Base-by-base conservation (phyloP, 2,888 invertebrate genomes). In the Bombylius major region DNA sequence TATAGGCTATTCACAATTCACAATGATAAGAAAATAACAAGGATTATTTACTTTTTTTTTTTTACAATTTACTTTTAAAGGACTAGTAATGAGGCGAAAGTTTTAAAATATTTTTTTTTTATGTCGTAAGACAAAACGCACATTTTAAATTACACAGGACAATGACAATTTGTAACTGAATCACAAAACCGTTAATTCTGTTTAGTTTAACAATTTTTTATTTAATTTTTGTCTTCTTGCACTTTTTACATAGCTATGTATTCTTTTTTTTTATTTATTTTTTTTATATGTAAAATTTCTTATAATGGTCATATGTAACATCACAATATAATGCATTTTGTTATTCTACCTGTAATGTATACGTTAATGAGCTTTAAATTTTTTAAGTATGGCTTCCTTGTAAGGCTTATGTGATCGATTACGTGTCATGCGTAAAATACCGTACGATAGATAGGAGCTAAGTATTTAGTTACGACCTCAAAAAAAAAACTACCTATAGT, bases 361-460 rank as follows among this genome's bases (percentile, higher is more conserved):
- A 53, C 56, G 48, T 56, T 60, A 60, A 60, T 55, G 45, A 56
- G 59, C 56, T 60, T 60, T 60, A 54, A 13, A 42, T 45, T 50
- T 53, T 53, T 54, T 36, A 50, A 47, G 51, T 57, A 54, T 46
- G 59, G 59, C 58, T 59, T 59, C 59, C 11, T 46, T 33, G 51
- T 54, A 51, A 53, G 58, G 59, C 56, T 60, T 60, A 58, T 55
- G 55, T 53, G 59, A 60, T 60, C 59, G 56, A 60, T 60, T 58
- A 60, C 59, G 53, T 60, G 55, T 47, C 58, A 55, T 58, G 59
- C 57, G 57, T 55, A 44, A 56, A 56, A 53, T 49, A n/a, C n/a
- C 39, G 51, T 42, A 42, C 23, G 6, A 46, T 23, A 23, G 23
- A 23, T 23, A 23, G 23, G 32, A 54, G 48, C 48, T 54, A 48